These are phyloP conservation scores for Pollenia labialis DNA, from an alignment of 2,888 invertebrate species.

Conservation along the genomic window DNA sequence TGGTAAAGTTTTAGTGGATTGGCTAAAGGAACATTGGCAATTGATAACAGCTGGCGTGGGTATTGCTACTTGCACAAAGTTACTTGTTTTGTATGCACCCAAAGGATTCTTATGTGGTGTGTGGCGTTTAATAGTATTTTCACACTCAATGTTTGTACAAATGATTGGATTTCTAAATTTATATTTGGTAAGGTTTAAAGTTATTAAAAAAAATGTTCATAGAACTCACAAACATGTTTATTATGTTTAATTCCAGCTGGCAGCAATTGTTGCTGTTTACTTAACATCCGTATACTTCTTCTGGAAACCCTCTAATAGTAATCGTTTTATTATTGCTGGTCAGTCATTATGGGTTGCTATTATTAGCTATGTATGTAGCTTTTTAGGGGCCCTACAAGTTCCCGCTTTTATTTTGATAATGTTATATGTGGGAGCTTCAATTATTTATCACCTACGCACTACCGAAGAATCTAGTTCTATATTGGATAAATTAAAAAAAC, in stretches of 20 bases:
- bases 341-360: slow-evolving; percentile 90
- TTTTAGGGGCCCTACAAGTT: slow-evolving; percentile 91
- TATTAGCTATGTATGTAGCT: slow-evolving; percentile 90
- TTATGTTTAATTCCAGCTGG: slow-evolving; percentile 86
- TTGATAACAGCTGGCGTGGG: slow-evolving; percentile 85
- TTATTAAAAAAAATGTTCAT: background rate
- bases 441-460: slow-evolving; percentile 83
- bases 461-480: slow-evolving; percentile 78
- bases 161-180: slow-evolving; percentile 81
- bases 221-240: slow-evolving; percentile 31
- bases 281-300: slow-evolving; percentile 88
- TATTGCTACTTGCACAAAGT: slow-evolving; percentile 79
- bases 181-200: slow-evolving; percentile 79
- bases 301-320: slow-evolving; percentile 90
- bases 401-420: slow-evolving; percentile 89
- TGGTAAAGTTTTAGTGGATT: slow-evolving; percentile 90
- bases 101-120: slow-evolving; percentile 85
- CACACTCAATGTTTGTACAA: slow-evolving; percentile 81
- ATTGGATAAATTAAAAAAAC: slow-evolving; percentile 78
- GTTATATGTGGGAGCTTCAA: slow-evolving; percentile 84
- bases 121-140: slow-evolving; percentile 84
- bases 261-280: slow-evolving; percentile 88
- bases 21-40: slow-evolving; percentile 88
- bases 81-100: slow-evolving; percentile 86
- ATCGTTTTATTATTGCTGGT: slow-evolving; percentile 88